Base-by-base conservation (phyloP, 2,113 vertebrate genomes). In the Sapayoa aenigma region DNA sequence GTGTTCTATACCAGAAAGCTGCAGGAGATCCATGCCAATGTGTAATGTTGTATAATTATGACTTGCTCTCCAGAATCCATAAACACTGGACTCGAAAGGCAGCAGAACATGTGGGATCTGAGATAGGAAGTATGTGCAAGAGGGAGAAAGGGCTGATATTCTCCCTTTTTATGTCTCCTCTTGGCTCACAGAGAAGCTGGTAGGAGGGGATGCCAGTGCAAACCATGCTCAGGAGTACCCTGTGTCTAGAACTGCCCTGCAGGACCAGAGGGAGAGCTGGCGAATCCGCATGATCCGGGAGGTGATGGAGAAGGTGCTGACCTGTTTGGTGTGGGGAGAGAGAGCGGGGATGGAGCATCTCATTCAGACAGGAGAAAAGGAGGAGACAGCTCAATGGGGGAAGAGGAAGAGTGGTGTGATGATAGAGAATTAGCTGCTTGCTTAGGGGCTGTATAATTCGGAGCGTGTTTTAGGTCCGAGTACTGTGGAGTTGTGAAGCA, bases 271-370 rank as follows among this genome's bases (percentile, higher is more conserved):
- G 55, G 88, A 95, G 47, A 94, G 91, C 2, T 73, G 74, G 77
- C 92, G 8, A 90, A 96, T 98, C 63, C 90, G 47, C 5, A 44
- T 96, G 89, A 98, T 98, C 91, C 96, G 28, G 46, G 97, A 98
- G 63, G 96, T 63, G 3, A 96, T 98, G 11, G 97, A 97, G 58
- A 98, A 98, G 98, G 98, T 98, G 84, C 55, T 77, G 90, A 77
- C 35, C 49, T 37, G 30, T 72, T 87, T 67, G 17, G 9, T 87
- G 62, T 68, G 71, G 44, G 37, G 31, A 78, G 7, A 62, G 47
- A 56, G 73, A 53, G 30, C 35, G 35, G 23, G 68, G 42, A 42
- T 50, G 41, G 21, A 49, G 42, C 35, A 62, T 4, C 3, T 16
- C 1, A 0, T 24, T 91, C 62, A 73, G 17, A 13, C 1, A 44